phyloP scores from a whole-genome alignment of 2,888 invertebrate genomes.

The Drosophila falleni region DNA sequence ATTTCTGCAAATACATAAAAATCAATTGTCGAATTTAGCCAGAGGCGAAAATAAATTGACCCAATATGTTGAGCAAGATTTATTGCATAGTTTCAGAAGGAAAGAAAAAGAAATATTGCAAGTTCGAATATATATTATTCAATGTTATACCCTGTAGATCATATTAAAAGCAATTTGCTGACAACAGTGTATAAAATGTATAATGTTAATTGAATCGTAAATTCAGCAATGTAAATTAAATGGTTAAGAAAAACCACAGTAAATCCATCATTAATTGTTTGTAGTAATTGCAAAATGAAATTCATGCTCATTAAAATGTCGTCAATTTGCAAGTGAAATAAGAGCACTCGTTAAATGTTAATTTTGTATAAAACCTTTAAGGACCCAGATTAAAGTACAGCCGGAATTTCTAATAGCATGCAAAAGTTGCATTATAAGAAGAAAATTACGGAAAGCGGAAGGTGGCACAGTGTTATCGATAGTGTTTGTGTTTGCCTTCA shows the following conservation, averaged over 20 bases:
- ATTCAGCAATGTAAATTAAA: background rate
- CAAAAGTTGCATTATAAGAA: constrained; percentile 42
- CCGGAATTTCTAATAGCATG: constrained; percentile 39
- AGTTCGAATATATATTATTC: background rate
- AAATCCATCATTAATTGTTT: constrained; percentile 36
- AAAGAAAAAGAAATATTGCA: background rate
- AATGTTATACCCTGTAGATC: background rate
- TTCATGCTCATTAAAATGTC: constrained; percentile 30
- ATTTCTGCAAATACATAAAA: constrained; percentile 7
- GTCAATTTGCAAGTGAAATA: constrained; percentile 20
- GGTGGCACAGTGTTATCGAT: constrained; percentile 32
- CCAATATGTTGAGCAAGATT: constrained; percentile 18
- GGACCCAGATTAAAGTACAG: constrained; percentile 13
- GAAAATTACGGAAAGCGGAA: background rate
- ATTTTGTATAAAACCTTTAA: constrained; percentile 14
- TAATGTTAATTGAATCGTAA: background rate
- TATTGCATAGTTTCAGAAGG: constrained; percentile 4
- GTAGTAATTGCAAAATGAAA: constrained; percentile 20
- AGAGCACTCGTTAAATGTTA: constrained; percentile 27
- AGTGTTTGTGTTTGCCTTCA: constrained; percentile 29
- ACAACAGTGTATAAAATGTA: background rate
- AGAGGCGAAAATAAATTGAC: constrained; percentile 11
- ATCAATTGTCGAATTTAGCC: constrained; percentile 17
- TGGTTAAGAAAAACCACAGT: background rate
- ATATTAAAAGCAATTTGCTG: background rate